phyloP scores from a whole-genome alignment of 2,888 invertebrate genomes.

The Pterobdella sp. region DNA sequence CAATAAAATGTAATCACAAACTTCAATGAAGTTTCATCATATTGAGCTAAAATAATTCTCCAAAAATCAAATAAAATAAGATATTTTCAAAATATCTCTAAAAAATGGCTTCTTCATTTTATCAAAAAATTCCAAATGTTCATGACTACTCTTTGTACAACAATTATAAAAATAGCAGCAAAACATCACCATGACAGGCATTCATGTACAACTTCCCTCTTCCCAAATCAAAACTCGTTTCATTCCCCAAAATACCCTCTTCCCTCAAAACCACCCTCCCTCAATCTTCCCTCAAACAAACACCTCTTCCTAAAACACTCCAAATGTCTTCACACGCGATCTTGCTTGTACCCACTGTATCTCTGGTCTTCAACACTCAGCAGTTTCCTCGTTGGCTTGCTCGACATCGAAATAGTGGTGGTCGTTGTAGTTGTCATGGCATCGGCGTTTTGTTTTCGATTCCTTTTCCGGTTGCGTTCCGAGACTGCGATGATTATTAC shows the following conservation, averaged over 20 bases:
- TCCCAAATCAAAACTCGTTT: too few species aligned
- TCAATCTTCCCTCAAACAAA: background rate
- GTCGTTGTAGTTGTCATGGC: slow-evolving; percentile 6
- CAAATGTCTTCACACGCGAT: background rate
- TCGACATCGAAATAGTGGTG: background rate
- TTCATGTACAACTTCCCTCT: too few species aligned
- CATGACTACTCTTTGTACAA: too few species aligned
- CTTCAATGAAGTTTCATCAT: too few species aligned
- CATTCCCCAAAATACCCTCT: background rate
- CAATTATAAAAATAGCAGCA: too few species aligned
- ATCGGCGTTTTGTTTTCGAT: background rate
- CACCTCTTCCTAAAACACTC: background rate
- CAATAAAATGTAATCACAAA: too few species aligned
- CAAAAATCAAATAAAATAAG: too few species aligned
- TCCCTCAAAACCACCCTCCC: background rate
- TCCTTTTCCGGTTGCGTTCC: background rate
- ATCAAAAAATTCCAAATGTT: too few species aligned
- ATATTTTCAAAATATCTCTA: too few species aligned
- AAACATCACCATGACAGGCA: too few species aligned
- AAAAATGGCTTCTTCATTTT: too few species aligned
- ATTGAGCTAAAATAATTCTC: too few species aligned
- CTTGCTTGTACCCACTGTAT: background rate
- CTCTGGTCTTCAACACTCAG: slow-evolving; percentile 8
- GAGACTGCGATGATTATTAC: slow-evolving; percentile 9
- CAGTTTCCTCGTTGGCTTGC: slow-evolving; percentile 1